Evolutionary conservation across 1,140 invertebrate species (phyloP), one percentile per base, ranked within the genome.

Genomic region (Macrobrachium rosenbergii): DNA sequence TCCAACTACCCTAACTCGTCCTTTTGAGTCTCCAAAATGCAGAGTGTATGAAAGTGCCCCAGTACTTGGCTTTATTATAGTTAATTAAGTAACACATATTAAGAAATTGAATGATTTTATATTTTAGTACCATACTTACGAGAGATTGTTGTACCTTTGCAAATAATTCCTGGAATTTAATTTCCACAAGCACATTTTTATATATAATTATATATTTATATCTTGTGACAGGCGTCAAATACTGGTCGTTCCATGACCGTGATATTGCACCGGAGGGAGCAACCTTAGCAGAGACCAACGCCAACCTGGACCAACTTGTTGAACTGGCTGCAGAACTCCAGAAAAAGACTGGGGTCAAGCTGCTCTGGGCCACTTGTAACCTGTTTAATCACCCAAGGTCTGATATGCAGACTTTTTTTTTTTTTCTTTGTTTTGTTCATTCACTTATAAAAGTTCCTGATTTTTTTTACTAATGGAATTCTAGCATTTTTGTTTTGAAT

Each of bases 321-420:
- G 94, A 94, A 63, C 92, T 94, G 81, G 92, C 94, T 5, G 91
- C 91, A 59, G 93, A 95, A 87, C 90, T 94, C 83, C 92, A 93
- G 84, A 92, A 94, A 80, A 92, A 93, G 77, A 93, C 92, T 62
- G 94, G 94, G 16, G 91, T 95, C 16, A 94, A 94, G 89, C 91
- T 94, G n/a, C 88, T 95, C 28, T 95, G 94, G 94, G 92, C 94
- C 12, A 94, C 94, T 10, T 93, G 93, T 16, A 94, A 95, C 90
- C 90, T 95, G 23, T 94, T 94, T 90, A 92, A 93, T 43, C 91
- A 94, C 91, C 91, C 92, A 8, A 93, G 93, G 94, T 94, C 28
- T 2, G 28, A 37, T 3, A 37, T 37, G 28, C 28, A 37, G 28
- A 91, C 28, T 37, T 43, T 17, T 17, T 14, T 23, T 17, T 14